Evolutionary conservation across 2,888 invertebrate genomes (phyloP), one percentile per base, ranked within the genome.

Genomic region (Limnephilus lunatus): DNA sequence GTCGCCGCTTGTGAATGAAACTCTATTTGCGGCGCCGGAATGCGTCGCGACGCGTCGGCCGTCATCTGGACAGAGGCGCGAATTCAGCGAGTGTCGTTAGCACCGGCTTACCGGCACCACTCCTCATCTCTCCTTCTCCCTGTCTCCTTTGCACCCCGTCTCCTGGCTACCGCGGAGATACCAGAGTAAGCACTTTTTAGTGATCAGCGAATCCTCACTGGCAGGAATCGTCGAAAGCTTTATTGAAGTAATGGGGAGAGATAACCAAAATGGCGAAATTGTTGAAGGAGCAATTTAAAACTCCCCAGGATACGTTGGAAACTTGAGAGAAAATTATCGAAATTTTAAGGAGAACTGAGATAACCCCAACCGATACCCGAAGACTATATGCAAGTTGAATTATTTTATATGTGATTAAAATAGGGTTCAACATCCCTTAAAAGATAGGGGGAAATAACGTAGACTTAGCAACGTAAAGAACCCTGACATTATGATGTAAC

Each of bases 1-100:
- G 32, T 32, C 88, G 25, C n/a, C 89, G 91, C 91, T 91, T 91
- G 91, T 91, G 91, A 91, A 91, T 91, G 91, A 91, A 91, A 81
- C 87, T 88, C 91, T 91, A 91, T 91, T 91, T 91, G 91, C 89
- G 91, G 68, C 68, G 90, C 15, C 44, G 90, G 90, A 82, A 39
- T 90, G 39, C 82, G 89, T 81, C 89, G 81, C 81, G 89, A 25
- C 89, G 89, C 35, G 90, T 81, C 90, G 31, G 82, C 30, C 90
- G 90, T 31, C 48, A 81, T 81, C 90, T 82, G 30, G 82, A 39
- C 82, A 82, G 82, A 82, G 82, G 82, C 39, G 89, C 48, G 31
- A 82, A 31, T 44, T n/a, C 44, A 5, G 30, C 44, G 82, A 44
- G 53, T 30, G 53, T 87, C 85, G 85, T 39, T 39, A 39, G 25